Percentiles rank a stretch among this genome's conserved stretches.
Conservation (phyloP, 2,888 invertebrate species). For the Scaptomyza caliginosa region DNA sequence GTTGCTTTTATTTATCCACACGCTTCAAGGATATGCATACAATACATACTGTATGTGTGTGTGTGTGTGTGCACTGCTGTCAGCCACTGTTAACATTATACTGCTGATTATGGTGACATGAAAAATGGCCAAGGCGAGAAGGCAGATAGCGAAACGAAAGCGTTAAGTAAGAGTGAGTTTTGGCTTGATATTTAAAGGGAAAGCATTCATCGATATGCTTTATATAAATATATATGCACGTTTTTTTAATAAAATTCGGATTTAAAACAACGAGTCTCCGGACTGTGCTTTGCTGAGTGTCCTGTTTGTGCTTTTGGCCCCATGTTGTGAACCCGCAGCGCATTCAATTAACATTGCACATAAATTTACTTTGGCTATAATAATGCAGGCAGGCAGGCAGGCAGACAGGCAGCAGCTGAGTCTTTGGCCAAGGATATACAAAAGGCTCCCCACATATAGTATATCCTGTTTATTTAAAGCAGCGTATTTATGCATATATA, state of each 20-base stretch:
- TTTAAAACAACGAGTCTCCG: slow-evolving; percentile 37
- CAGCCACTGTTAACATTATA: slow-evolving; percentile 62
- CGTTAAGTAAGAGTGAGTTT: slow-evolving; percentile 9
- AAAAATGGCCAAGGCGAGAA: slow-evolving; percentile 56
- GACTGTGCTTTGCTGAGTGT: slow-evolving; percentile 10
- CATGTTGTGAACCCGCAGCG: slow-evolving; percentile 54
- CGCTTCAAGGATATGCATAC: slow-evolving; percentile 33
- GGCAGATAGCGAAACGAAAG: slow-evolving; percentile 1
- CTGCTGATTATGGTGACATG: slow-evolving; percentile 71
- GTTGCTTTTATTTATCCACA: slow-evolving; percentile 36
- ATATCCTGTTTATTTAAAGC: slow-evolving; percentile 72
- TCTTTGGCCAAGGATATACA: slow-evolving; percentile 46
- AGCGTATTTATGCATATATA: slow-evolving; percentile 39
- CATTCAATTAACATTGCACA: slow-evolving; percentile 74
- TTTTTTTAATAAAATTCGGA: slow-evolving; percentile 69
- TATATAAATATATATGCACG: too few species aligned
- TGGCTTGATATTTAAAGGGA: slow-evolving; percentile 4
- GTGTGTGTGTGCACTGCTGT: slow-evolving; percentile 34
- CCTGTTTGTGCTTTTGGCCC: slow-evolving; percentile 13
- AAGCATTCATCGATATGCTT: slow-evolving; percentile 63
- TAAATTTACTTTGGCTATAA: slow-evolving; percentile 72
- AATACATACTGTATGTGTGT: slow-evolving; percentile 20
- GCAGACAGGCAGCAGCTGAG: slow-evolving; percentile 54
- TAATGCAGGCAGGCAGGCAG: slow-evolving; percentile 55
- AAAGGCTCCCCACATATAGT: background rate